Base-by-base conservation (phyloP, 2,113 vertebrate species). In the Electrona antarctica region DNA sequence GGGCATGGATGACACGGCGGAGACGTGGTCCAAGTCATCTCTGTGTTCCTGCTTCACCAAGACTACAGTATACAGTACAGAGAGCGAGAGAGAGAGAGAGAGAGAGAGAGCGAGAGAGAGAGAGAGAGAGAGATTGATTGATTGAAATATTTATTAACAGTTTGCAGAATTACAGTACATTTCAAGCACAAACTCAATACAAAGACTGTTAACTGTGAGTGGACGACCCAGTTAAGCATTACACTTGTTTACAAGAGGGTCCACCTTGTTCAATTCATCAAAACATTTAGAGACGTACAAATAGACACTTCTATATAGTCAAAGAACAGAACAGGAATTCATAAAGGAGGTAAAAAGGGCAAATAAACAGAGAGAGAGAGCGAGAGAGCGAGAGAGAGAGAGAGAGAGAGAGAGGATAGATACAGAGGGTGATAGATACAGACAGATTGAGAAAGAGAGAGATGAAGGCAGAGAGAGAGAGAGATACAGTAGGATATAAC, bases 11-110 rank as follows among this genome's bases (percentile, higher is more conserved):
- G 95, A 89, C 78, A 94, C 87, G 1, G 93, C 76, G 82, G 96
- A 21, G 21, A 2, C 79, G 77, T 94, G 90, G 87, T 98, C 96
- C 88, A 95, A 85, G 56, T 99, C 97, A 5, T 99, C 96, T 91
- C 95, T 93, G 85, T 94, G 95, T 91, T 99, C 97, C 90, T 97
- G 95, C 84, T 98, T 99, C 88, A 98, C 95, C 90, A 96, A 82
- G 83, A 98, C 97, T 99, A 71, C 45, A 89, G 21, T 21, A 21
- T 21, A 21, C 78, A 57, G 14, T 21, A 21, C 78, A 57, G 14
- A 65, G 88, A 71, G 12, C 63, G 13, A 68, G 14, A 59, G 13
- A 51, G 49, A 83, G 8, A 79, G 11, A 69, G 8, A 50, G 46
- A 7, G 64, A 56, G 28, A 64, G 47, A 83, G 48, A 46, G 29